Conservation (phyloP, 2,888 invertebrate genomes). For the Exephanes ischioxanthus region DNA sequence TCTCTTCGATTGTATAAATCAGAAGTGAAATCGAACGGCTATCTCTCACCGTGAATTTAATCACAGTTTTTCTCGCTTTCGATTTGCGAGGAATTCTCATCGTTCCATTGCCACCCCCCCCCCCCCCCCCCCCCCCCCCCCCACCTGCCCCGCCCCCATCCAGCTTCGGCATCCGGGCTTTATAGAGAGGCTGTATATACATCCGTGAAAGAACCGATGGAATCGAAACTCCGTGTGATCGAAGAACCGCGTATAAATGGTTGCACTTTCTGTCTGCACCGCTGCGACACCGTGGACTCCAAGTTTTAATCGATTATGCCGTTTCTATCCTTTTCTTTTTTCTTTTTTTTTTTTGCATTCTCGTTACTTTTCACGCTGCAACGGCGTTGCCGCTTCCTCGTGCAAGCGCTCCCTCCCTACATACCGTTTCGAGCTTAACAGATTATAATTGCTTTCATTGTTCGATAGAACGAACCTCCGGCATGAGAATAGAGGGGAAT, state of each 20-base stretch:
- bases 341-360: slow-evolving; percentile 1
- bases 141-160: not conserved
- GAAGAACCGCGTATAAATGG: slow-evolving; percentile 42
- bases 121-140: not conserved
- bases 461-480: slow-evolving; percentile 20
- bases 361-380: slow-evolving; percentile 3
- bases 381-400: not conserved
- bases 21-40: slow-evolving; percentile 62
- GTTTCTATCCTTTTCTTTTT: slow-evolving; percentile 22
- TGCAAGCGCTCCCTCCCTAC: not conserved
- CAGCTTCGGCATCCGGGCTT: not conserved
- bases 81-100: slow-evolving; percentile 60
- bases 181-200: not conserved
- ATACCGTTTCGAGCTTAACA: not conserved
- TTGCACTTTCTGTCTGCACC: slow-evolving; percentile 33
- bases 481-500: slow-evolving; percentile 15
- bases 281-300: slow-evolving; percentile 21
- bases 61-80: slow-evolving; percentile 60
- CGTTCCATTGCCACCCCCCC: slow-evolving; percentile 30
- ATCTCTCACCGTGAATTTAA: slow-evolving; percentile 62
- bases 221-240: slow-evolving; percentile 49
- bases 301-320: slow-evolving; percentile 53
- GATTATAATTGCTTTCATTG: slow-evolving; percentile 52
- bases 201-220: slow-evolving; percentile 31
- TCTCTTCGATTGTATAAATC: slow-evolving; percentile 49